Base-by-base conservation (phyloP, 2,888 invertebrate species). In the Pandemis cinnamomeana region DNA sequence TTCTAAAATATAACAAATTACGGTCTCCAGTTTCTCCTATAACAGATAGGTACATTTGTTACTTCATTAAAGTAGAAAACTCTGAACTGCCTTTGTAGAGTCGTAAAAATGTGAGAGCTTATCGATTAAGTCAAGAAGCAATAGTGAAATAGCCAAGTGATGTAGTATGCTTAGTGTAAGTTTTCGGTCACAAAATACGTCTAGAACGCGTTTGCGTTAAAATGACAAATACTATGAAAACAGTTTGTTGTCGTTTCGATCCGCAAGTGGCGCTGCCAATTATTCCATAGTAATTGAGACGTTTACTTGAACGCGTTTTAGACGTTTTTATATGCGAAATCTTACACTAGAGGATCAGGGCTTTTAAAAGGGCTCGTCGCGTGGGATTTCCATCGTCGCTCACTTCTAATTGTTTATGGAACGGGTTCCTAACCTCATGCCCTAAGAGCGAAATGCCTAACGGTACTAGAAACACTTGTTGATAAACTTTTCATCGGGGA, bases 381-480 rank as follows among this genome's bases (percentile, higher is more conserved):
- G 44, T 7, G 62, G 36, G 11, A 66, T 44, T 46, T 8, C 46
- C 44, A 58, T 51, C 61, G 68, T 63, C 62, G 68, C 67, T 67
- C 41, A 81, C 81, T 80, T 76, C 81, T 83, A 81, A 83, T 84
- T 77, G 81, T 83, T 86, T 82, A 83, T 84, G 83, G 83, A 82
- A 79, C 79, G 82, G 80, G 81, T 80, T 76, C 71, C 63, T 75
- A 53, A 46, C 53, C 75, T 78, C 76, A 77, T 77, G 79, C 79
- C 79, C 80, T 82, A 80, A 81, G 81, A 77, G 80, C 79, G 79
- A 82, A 81, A 80, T 71, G 44, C 73, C 70, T 85, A 86, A 85
- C 85, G 84, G 85, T 80, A 79, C 77, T 48, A 69, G 72, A 76
- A 58, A 78, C 78, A 80, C 80, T 77, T 76, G 77, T 81, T 83